Percentiles rank a stretch among this genome's conserved stretches.
Evolutionary conservation across 2,113 vertebrate species (phyloP).

Genomic region (Coryphaenoides rupestris): DNA sequence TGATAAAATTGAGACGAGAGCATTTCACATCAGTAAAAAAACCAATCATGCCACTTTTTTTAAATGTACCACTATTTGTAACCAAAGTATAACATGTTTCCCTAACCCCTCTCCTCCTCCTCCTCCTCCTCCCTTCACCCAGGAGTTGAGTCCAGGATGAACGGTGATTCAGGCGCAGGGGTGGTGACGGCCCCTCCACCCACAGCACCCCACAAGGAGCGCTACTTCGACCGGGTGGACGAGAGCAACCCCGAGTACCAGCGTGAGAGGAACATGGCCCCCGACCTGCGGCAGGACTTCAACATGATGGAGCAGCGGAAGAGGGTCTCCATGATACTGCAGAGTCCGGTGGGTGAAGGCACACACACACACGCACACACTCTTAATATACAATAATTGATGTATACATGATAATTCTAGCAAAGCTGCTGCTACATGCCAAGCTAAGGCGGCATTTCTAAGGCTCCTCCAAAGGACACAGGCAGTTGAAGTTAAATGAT

Average conservation of each 20-base stretch:
- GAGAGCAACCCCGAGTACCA: conserved; percentile 95
- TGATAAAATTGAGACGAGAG: no score
- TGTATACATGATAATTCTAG: no score
- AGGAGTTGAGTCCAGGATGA: conserved; percentile 82
- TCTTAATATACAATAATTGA: no score
- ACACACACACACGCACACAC: no score
- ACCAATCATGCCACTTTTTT: no score
- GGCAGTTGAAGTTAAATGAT: no score
- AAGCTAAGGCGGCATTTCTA: no score
- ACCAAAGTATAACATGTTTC: not conserved
- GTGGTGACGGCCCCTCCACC: conserved; percentile 97
- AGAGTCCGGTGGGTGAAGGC: conserved; percentile 85
- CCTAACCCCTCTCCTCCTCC: not conserved
- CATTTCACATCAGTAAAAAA: no score
- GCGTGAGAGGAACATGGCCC: conserved; percentile 97
- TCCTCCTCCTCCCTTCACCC: not conserved
- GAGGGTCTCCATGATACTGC: conserved; percentile 98
- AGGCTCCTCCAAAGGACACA: no score
- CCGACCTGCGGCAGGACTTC: conserved; percentile 96
- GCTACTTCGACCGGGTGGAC: conserved; percentile 96
- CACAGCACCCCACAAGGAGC: conserved; percentile 94
- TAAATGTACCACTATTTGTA: no score
- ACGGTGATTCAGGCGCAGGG: conserved; percentile 88
- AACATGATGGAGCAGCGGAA: conserved; percentile 99
- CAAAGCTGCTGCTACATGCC: no score